Evolutionary conservation across 2,797 vertebrate species (phyloP).

Genomic region (Phalanger gymnotis): DNA sequence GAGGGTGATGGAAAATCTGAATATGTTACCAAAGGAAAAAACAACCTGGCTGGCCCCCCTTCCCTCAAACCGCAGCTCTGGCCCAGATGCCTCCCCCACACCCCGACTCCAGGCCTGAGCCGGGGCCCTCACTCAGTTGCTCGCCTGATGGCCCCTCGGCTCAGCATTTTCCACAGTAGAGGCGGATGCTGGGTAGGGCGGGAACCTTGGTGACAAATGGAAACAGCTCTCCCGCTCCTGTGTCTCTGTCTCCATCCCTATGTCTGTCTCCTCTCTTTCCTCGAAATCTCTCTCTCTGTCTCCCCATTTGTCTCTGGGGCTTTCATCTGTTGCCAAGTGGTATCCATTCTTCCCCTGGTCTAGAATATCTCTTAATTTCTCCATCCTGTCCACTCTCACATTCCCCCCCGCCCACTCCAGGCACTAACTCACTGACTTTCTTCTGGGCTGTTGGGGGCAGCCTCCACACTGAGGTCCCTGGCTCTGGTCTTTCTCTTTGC

Average conservation of each 20-base stretch:
- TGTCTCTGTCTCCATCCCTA: not conserved
- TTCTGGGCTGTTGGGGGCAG: not conserved
- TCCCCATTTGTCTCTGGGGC: not conserved
- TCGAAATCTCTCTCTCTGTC: not conserved
- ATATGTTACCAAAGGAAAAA: not conserved
- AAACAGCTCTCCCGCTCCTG: not conserved
- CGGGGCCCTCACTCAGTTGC: not conserved
- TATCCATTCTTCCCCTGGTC: not conserved
- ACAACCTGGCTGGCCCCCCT: too few species aligned
- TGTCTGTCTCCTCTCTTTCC: not conserved
- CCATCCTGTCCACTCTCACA: not conserved
- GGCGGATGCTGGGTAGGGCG: not conserved
- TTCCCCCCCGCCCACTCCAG: not conserved
- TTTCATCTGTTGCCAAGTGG: not conserved
- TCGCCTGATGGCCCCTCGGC: not conserved
- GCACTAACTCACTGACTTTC: not conserved
- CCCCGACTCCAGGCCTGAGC: not conserved
- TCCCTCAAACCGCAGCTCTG: not conserved
- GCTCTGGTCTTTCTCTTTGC: not conserved
- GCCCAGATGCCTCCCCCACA: not conserved
- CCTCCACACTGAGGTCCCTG: not conserved
- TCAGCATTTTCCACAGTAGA: accelerated
- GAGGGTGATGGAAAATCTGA: not conserved
- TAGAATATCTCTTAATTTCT: not conserved
- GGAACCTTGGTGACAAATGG: not conserved